These are phyloP conservation scores for Cyclina sinensis DNA, from an alignment of 1,140 invertebrate genomes.

Conservation along the genomic window DNA sequence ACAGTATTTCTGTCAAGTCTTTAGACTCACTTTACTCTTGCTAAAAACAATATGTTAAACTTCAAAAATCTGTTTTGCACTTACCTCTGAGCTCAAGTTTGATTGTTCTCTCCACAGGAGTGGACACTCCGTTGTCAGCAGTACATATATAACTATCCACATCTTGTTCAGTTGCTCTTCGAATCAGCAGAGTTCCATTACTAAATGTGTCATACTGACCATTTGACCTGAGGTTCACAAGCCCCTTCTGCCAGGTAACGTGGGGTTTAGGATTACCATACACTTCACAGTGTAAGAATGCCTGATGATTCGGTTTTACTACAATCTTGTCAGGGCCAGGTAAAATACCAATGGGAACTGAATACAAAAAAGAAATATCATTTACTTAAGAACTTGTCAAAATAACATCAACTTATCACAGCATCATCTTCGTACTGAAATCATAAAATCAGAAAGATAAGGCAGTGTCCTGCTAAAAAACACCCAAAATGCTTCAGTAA, in stretches of 20 bases:
- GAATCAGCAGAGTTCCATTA: conserved; percentile 77
- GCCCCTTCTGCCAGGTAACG: conserved; percentile 67
- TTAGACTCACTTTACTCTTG: too few species aligned
- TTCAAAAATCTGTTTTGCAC: too few species aligned
- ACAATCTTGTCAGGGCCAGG: conserved; percentile 69
- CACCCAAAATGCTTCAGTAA: too few species aligned
- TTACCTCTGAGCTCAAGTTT: conserved; percentile 70
- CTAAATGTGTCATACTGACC: conserved; percentile 67
- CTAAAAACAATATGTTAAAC: too few species aligned
- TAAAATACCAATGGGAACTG: conserved; percentile 75
- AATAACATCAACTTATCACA: too few species aligned
- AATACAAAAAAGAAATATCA: not conserved
- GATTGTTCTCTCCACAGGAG: conserved; percentile 54
- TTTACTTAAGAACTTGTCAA: too few species aligned
- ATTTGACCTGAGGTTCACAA: conserved; percentile 1
- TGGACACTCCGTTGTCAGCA: conserved; percentile 75
- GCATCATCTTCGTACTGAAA: too few species aligned
- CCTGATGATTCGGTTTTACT: conserved; percentile 71
- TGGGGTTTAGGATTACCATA: conserved; percentile 68
- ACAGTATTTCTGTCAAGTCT: too few species aligned
- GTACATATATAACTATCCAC: conserved; percentile 73
- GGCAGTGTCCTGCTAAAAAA: too few species aligned
- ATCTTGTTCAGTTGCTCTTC: conserved; percentile 62
- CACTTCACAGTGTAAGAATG: conserved; percentile 77
- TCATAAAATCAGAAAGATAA: too few species aligned